Base-by-base conservation (phyloP, 2,797 vertebrate genomes). In the Danio albolineatus region DNA sequence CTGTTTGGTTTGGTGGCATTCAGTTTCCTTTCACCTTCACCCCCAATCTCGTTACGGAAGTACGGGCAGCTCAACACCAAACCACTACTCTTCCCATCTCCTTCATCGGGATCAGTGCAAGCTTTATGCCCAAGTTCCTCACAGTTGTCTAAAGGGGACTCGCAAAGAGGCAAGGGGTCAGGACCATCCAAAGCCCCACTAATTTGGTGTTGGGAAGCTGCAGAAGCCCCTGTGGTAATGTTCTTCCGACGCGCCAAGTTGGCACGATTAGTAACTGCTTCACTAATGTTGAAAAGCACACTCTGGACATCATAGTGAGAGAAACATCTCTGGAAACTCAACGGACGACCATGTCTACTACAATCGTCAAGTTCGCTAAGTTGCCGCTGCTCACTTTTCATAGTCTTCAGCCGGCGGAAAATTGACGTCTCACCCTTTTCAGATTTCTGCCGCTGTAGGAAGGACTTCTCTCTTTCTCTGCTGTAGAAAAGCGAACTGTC, bases 221-320 rank as follows among this genome's bases (percentile, higher is more conserved):
- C 95, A 0, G 95, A 95, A 62, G 95, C 95, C 16, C 95, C 95
- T 0, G 95, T 96, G 75, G 94, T 95, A 73, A 92, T 95, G 80
- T 96, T 96, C 86, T 95, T 95, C 57, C 92, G 90, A 80, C 93
- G 94, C 10, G 93, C 93, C 64, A 94, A 89, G 28, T 91, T 94
- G 61, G 92, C 89, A 71, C 93, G 89, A 6, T 92, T 94, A 61
- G 91, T 93, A 91, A 93, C 94, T 17, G 95, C 95, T 87, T 95
- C 94, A 6, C 94, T 93, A 87, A 96, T 93, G 79, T 95, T 95
- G 85, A 96, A 96, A 84, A 96, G 90, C 86, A 95, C 83, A 53
- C 95, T 96, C 92, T 96, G 95, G 71, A 96, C 95, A 53, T 96
- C 95, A 10, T 96, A 94, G 87, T 96, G 95, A 57, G 95, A 94